Evolutionary conservation across 2,797 vertebrate species (phyloP), one percentile per base, ranked within the genome.

Genomic region (Aplochiton taeniatus): DNA sequence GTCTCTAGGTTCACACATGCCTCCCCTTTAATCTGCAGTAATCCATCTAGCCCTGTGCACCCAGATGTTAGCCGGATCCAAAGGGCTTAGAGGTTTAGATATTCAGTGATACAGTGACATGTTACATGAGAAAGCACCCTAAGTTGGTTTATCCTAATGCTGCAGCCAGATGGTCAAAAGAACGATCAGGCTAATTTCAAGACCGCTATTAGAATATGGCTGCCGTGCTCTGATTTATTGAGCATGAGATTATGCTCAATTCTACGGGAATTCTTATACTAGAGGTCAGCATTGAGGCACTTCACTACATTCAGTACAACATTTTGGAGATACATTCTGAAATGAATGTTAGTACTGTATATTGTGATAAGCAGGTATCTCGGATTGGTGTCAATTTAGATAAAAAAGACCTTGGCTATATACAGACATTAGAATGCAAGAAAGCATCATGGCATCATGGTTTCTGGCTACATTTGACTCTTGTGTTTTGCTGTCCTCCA

Each of bases 101-200:
- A 58, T 58, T 31, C 69, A 47, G 62, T 43, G 13, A 76, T 70
- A 62, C 70, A 58, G 68, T 52, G 46, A 44, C 60, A 78, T 74
- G 77, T 80, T 74, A 0, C 76, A 63, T 66, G 63, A 62, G 65
- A 72, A 76, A 75, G 80, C 68, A 77, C 54, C 70, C 69, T 78
- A 79, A 83, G 83, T 74, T 73, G 83, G 78, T 88, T 86, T 68
- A 69, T 78, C 4, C 59, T 70, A 68, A 78, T 71, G 7, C n/a
- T 0, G 49, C 74, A 58, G 70, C 66, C 84, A 86, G 86, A 81
- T 78, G 80, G 51, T 47, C 43, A 46, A 31, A 3, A 6, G 18
- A 41, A 42, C 44, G 71, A 82, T 83, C 77, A 0, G 74, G 82
- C 83, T 67, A 85, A 86, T 88, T 71, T 75, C 17, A 4, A 53